Evolutionary conservation across 2,888 invertebrate species (phyloP), one percentile per base, ranked within the genome.

Genomic region (Chaetoderma sp.): DNA sequence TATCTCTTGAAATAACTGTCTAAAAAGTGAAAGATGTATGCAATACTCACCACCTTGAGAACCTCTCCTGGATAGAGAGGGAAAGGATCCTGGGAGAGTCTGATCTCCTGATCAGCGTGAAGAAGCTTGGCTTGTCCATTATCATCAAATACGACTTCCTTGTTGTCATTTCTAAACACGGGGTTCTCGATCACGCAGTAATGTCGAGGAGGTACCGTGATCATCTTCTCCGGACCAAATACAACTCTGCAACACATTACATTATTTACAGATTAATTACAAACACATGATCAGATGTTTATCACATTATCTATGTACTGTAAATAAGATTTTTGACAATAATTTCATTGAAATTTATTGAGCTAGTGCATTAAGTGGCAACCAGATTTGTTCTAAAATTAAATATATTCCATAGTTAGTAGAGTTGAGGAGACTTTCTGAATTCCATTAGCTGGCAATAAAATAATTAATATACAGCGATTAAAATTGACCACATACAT

Each of bases 141-240:
- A 1, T 63, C 68, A 66, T 89, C 88, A 49, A 78, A 68, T 2
- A 83, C 75, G 16, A 86, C 79, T 6, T 75, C 71, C 13, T 75
- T 77, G 36, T 87, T 83, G 23, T 77, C 80, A 72, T 86, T 82
- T 50, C 79, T 73, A 18, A 84, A 58, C 0, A 87, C 86, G 45
- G 88, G 88, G 77, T 89, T 89, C 73, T 86, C 85, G 23, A 88
- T 82, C 32, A 87, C 79, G 70, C 88, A 88, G 77, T 88, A 88
- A 70, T 88, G 86, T 65, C 87, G 80, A 10, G 88, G 88, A 4
- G 88, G 88, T 63, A 88, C 84, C 25, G 86, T 86, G 36, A 88
- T 78, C 88, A 88, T 88, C 67, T 82, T 81, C 62, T 85, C 84
- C 0, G 88, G 88, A 8, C 86, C 84, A 61, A 84, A 76, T 5